Evolutionary conservation across 2,113 vertebrate species (phyloP).

Genomic region (Tursiops truncatus): DNA sequence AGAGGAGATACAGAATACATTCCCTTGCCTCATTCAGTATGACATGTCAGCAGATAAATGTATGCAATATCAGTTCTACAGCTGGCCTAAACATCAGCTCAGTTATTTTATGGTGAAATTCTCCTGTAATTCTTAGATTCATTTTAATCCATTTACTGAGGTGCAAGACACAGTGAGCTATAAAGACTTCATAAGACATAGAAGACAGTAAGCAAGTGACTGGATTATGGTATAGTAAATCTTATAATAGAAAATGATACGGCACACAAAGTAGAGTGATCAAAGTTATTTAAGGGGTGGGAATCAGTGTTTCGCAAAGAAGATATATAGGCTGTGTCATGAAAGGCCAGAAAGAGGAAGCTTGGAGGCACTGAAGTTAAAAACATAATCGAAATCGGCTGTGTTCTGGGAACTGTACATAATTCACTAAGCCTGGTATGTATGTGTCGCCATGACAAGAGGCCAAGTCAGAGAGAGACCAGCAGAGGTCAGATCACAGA

Average conservation of each 20-base stretch:
- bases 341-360: not conserved
- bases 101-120: slow-evolving; percentile 27
- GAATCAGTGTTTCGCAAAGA: not conserved
- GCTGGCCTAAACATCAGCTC: not conserved
- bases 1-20: not conserved
- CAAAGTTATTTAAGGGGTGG: not conserved
- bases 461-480: not conserved
- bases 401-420: not conserved
- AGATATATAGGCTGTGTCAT: not conserved
- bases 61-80: not conserved
- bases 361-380: not conserved
- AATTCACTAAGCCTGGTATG: not conserved
- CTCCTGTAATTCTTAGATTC: not conserved
- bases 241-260: not conserved
- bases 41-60: not conserved
- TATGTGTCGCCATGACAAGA: not conserved
- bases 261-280: not conserved
- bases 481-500: not conserved
- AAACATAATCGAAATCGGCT: not conserved
- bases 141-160: slow-evolving; percentile 12
- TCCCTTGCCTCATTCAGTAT: not conserved
- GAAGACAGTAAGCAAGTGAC: not conserved
- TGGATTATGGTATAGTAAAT: not conserved
- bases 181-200: not conserved
- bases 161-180: not conserved